Evolutionary conservation across 1,140 invertebrate genomes (phyloP).

Genomic region (Drosophila ogumai): DNA sequence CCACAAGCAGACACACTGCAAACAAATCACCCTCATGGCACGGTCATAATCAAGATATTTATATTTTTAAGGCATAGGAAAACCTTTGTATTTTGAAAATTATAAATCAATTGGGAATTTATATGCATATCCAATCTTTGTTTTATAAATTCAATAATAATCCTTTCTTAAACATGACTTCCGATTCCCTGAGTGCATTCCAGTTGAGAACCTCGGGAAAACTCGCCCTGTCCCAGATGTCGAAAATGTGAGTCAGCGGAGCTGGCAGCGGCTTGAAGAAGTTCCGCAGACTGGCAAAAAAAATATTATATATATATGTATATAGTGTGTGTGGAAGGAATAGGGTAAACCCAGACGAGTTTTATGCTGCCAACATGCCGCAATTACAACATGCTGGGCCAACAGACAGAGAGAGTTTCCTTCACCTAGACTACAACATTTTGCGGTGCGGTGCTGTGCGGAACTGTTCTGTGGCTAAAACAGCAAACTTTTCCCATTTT

Average conservation of each 20-base stretch:
- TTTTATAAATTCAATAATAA: background rate
- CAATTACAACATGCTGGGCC: conserved; percentile 58
- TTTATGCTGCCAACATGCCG: conserved; percentile 50
- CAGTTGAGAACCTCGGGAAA: conserved; percentile 16
- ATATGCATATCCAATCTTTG: background rate
- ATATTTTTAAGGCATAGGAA: background rate
- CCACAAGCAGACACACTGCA: conserved; percentile 16
- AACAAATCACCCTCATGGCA: conserved; percentile 10
- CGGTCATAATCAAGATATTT: no score
- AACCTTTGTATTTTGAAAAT: background rate
- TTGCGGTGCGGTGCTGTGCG: conserved; percentile 15
- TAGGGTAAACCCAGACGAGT: conserved; percentile 15
- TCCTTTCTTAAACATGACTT: background rate
- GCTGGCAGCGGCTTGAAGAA: conserved; percentile 29
- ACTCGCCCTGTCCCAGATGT: conserved; percentile 40
- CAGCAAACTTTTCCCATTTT: conserved; percentile 39
- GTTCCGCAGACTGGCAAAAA: conserved; percentile 28
- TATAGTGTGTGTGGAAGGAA: background rate
- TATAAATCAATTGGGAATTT: background rate
- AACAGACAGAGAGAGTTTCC: conserved; percentile 30
- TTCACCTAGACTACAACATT: conserved; percentile 10
- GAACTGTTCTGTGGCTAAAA: conserved; percentile 22
- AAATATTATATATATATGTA: background rate
- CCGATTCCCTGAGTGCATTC: conserved; percentile 6
- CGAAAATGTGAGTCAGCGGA: conserved; percentile 43